Base-by-base conservation (phyloP, 2,797 vertebrate species). In the Chelonia mydas region DNA sequence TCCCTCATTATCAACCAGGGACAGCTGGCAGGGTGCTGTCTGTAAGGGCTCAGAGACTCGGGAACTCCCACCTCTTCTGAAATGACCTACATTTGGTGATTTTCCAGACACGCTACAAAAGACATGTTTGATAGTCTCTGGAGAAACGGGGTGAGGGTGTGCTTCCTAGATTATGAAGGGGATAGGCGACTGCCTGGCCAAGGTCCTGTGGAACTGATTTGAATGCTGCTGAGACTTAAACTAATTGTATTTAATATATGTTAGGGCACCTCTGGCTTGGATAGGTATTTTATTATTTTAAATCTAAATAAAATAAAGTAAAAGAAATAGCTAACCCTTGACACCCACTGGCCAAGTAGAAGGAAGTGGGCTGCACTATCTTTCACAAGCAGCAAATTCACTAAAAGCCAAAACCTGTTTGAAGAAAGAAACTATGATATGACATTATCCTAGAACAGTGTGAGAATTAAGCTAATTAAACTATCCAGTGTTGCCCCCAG, bases 241-340 rank as follows among this genome's bases (percentile, higher is more conserved):
- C 94, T 80, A 96, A 90, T 95, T 94, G 95, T 96, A 94, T 90
- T 81, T 72, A 92, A 91, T 92, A 80, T 83, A 81, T 72, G 33
- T 41, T 11, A 72, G n/a, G 33, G 33, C 31, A n/a, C 33, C 16
- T 68, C 33, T 37, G 93, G 88, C 89, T 80, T 88, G 65, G 86
- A 95, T 89, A 76, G 87, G 90, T 54, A 81, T 87, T 81, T 96
- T 92, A 49, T 91, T 83, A 89, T 81, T 92, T 96, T 95, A 97
- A 96, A 95, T 95, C 94, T 95, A 91, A 96, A 80, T 93, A 25
- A 94, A 97, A 96, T 86, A 25, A 95, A 97, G 95, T 86, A 90
- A 93, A 78, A 47, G 0, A 4, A 86, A 86, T 0, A 77, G 83
- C 33, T 91, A 92, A 90, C 2, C 23, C 9, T 54, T 54, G 21